Evolutionary conservation across 2,888 invertebrate genomes (phyloP), one percentile per base, ranked within the genome.

Genomic region (Patella ulyssiponensis): DNA sequence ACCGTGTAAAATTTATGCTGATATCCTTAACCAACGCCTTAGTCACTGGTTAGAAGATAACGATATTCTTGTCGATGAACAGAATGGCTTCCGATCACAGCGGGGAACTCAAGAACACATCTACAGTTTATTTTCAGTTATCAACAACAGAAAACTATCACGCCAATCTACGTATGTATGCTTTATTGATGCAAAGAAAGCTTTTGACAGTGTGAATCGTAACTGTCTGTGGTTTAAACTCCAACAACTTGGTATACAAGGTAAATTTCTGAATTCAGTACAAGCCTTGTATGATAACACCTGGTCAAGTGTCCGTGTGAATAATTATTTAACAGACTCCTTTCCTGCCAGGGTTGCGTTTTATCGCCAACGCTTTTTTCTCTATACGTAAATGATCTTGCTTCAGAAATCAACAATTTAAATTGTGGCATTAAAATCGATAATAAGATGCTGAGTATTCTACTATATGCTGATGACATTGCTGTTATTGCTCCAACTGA

Each of bases 41-140:
- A 69, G 33, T 2, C 3, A 70, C 12, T 79, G 79, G 79, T 27
- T 73, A 20, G 76, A 76, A 52, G 17, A 11, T 33, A 76, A 79
- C 56, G 64, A 71, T 14, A 23, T 74, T 15, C 51, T 76, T n/a
- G 15, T 14, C 64, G 80, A 80, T 71, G 76, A 70, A 52, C 80
- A 80, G 69, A 80, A 80, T 56, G 80, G 80, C 2, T 80, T 80
- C 52, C 73, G 78, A 54, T 76, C 71, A 56, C 54, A 74, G 17
- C 76, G 77, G 64, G 76, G 78, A 17, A 74, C 74, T 23, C n/a
- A 64, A 20, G 80, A 78, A 33, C 80, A 80, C 33, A 73, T 80
- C 14, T 78, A 69, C 53, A 71, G 76, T 17, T 52, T 80, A 15
- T 64, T 64, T 27, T 71, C 75, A 44, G 44, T 80, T 15, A 53